Conservation (phyloP, 2,888 invertebrate species). For the Monochamus alternatus region DNA sequence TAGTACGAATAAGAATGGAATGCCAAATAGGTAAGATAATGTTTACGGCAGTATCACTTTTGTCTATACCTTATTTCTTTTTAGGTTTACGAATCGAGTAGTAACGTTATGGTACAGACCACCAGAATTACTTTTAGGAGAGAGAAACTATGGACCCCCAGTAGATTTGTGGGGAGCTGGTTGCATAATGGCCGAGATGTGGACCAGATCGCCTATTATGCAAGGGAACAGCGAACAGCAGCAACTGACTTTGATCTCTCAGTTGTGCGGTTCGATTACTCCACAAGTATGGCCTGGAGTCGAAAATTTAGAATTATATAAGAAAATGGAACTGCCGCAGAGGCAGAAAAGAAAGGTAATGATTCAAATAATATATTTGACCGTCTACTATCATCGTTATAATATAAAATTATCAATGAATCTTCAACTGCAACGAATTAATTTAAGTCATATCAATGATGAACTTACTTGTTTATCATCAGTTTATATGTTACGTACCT, state of each 20-base stretch:
- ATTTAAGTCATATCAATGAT: no score
- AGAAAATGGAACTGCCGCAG: constrained; percentile 89
- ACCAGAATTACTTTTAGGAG: constrained; percentile 82
- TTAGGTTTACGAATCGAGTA: constrained; percentile 96
- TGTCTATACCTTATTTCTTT: constrained; percentile 28
- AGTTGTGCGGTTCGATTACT: constrained; percentile 96
- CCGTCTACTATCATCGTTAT: no score
- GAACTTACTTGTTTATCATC: no score
- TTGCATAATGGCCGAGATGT: constrained; percentile 99
- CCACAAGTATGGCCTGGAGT: constrained; percentile 96
- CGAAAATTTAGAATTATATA: constrained; percentile 89
- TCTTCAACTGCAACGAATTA: no score
- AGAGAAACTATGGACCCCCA: constrained; percentile 96
- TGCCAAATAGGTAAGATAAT: constrained; percentile 77
- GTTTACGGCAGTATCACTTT: no score
- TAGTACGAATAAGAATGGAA: constrained; percentile 89
- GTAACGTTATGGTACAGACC: constrained; percentile 97
- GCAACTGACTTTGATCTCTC: constrained; percentile 94
- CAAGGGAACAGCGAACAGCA: constrained; percentile 98
- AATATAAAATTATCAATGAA: no score
- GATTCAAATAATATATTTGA: no score
- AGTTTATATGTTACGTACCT: no score
- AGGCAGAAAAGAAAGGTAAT: constrained; percentile 87
- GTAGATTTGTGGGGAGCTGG: constrained; percentile 99
- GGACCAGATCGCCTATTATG: constrained; percentile 96